Evolutionary conservation across 1,140 invertebrate genomes (phyloP).

Genomic region (Pseudomyrmex sp.): DNA sequence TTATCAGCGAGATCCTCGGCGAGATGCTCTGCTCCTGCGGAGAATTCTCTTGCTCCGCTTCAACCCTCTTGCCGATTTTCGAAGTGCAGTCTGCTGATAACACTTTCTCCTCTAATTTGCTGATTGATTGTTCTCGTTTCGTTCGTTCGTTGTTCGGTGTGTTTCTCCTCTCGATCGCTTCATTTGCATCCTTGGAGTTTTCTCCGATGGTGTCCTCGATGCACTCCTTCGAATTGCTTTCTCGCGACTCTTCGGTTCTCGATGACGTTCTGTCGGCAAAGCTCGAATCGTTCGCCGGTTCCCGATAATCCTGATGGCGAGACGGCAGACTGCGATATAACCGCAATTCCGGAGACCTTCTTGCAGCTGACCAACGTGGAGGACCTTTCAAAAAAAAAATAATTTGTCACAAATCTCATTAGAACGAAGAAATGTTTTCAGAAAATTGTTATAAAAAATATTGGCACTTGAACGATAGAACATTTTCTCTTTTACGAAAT

Average conservation of each 20-base stretch:
- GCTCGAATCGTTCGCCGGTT: slow-evolving; percentile 16
- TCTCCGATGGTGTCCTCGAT: slow-evolving; percentile 11
- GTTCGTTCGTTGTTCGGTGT: slow-evolving; percentile 65
- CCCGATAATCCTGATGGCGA: slow-evolving; percentile 76
- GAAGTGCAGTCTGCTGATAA: slow-evolving; percentile 43
- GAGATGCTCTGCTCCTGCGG: slow-evolving; percentile 41
- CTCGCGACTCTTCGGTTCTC: slow-evolving; percentile 13
- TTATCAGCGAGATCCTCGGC: slow-evolving; percentile 74
- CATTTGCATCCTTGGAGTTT: slow-evolving; percentile 2
- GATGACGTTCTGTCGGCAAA: background rate
- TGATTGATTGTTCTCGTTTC: slow-evolving; percentile 56
- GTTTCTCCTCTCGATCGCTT: slow-evolving; percentile 26
- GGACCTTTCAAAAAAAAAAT: slow-evolving; percentile 80
- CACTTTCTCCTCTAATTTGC: slow-evolving; percentile 62
- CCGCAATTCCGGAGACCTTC: slow-evolving; percentile 86
- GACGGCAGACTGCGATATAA: slow-evolving; percentile 87
- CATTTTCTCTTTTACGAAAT: background rate
- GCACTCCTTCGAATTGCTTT: background rate
- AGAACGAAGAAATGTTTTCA: background rate
- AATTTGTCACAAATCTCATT: background rate
- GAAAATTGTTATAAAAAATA: slow-evolving; percentile 6
- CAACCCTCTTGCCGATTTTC: slow-evolving; percentile 59
- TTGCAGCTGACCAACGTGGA: slow-evolving; percentile 85
- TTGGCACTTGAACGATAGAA: background rate
- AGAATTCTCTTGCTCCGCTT: slow-evolving; percentile 49